A percentile compares a stretch with the other conserved stretches of the same genome.
These are phyloP conservation scores for Rhyacophila evoluta DNA, from an alignment of 2,888 invertebrate genomes.

Conservation along the genomic window DNA sequence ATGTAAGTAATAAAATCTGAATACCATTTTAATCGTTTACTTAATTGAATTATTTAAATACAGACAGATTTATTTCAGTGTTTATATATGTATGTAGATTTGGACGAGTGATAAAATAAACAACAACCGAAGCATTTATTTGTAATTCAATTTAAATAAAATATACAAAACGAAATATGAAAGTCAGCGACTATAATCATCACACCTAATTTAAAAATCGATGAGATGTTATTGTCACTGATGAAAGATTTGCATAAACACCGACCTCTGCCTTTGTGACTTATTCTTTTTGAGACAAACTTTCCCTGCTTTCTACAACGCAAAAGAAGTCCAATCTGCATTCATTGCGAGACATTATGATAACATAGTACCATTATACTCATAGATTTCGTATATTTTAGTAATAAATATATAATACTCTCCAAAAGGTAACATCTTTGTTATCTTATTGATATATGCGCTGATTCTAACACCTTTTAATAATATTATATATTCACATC, in stretches of 20 bases:
- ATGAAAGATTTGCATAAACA: conserved; percentile 2
- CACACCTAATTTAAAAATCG: not conserved
- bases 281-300: conserved; percentile 16
- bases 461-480: no score
- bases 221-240: conserved; percentile 6
- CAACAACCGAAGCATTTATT: not conserved
- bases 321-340: conserved; percentile 11
- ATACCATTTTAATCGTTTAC: no score
- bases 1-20: no score
- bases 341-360: conserved; percentile 6
- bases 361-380: not conserved
- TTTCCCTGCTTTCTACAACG: conserved; percentile 23
- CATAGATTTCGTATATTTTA: not conserved
- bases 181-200: conserved; percentile 6
- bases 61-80: not conserved
- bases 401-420: no score
- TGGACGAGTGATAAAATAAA: not conserved
- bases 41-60: no score
- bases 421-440: no score
- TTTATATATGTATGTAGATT: not conserved
- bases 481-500: no score
- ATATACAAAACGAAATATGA: not conserved
- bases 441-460: no score
- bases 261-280: not conserved
- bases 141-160: not conserved